Base-by-base conservation (phyloP, 2,888 invertebrate species). In the Ischnus inquisitorius region DNA sequence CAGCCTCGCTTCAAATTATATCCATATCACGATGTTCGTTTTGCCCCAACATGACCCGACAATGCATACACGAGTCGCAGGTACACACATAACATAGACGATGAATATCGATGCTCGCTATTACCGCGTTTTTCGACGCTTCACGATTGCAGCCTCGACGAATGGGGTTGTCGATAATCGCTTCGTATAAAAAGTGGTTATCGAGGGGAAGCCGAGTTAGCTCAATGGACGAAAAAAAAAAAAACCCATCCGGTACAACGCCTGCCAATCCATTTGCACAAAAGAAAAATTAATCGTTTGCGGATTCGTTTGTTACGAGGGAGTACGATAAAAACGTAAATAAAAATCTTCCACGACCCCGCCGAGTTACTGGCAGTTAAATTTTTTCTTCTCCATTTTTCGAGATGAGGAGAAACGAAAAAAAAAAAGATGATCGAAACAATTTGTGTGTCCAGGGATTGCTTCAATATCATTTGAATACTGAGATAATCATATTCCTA, bases 151-250 rank as follows among this genome's bases (percentile, higher is more conserved):
- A 79, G 41, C 75, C 10, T 64, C 75, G 46, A 79, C 74, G 62
- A 69, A 75, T 68, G 69, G 75, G 34, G 10, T 69, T 54, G 65
- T 76, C 83, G 83, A 83, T 79, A 71, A 83, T 83, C 79, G 77
- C 67, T 82, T 74, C 67, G 41, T 54, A 60, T 79, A 48, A 75
- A 79, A 75, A 69, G 69, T 69, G 57, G 69, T 75, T 69, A 69
- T 75, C 68, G 43, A 39, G 6, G 69, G 51, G 12, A n/a, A 39
- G 39, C 39, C 19, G 62, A 51, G 69, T 43, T 10, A 43, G 46
- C 1, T 39, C 71, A 22, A n/a, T 72, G 41, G 57, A 60, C 41
- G 46, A 46, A n/a, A 46, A 46, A 57, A 19, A 19, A 12, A 25
- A 43, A 71, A 60, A 74, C 46, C 43, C 2, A 60, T 12, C 14